Evolutionary conservation across 2,797 vertebrate genomes (phyloP).

Genomic region (Clarias pachynema): DNA sequence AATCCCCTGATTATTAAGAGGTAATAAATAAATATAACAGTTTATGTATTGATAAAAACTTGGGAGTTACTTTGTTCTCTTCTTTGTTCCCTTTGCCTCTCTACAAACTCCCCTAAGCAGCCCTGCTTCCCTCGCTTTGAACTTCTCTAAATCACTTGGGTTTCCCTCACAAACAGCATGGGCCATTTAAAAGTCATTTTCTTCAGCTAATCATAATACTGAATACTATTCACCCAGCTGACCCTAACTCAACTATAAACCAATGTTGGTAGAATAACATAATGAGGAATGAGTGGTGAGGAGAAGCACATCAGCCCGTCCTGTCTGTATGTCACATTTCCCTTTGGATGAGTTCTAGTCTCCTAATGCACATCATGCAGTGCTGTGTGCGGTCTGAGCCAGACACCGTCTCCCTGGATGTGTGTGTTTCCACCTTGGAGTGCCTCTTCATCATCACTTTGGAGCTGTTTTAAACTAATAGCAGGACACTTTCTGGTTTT

Average conservation of each 20-base stretch:
- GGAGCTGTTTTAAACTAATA: slow-evolving; percentile 60
- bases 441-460: slow-evolving; percentile 61
- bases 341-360: background rate
- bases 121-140: slow-evolving; percentile 44
- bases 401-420: slow-evolving; percentile 62
- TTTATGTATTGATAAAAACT: background rate
- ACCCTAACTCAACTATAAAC: slow-evolving; percentile 60
- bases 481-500: slow-evolving; percentile 50
- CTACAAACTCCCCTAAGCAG: slow-evolving; percentile 33
- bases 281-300: slow-evolving; percentile 9
- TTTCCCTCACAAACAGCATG: slow-evolving; percentile 62
- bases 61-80: slow-evolving; percentile 33
- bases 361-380: slow-evolving; percentile 63
- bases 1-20: background rate
- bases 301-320: background rate
- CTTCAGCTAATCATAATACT: slow-evolving; percentile 57
- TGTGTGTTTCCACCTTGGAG: slow-evolving; percentile 52
- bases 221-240: slow-evolving; percentile 55
- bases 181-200: slow-evolving; percentile 65
- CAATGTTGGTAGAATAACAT: slow-evolving; percentile 55
- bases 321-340: slow-evolving; percentile 5
- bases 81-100: background rate
- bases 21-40: background rate
- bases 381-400: slow-evolving; percentile 63
- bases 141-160: slow-evolving; percentile 53